These are phyloP conservation scores for Sebastes reedi DNA, from an alignment of 2,797 vertebrate genomes.

Conservation along the genomic window DNA sequence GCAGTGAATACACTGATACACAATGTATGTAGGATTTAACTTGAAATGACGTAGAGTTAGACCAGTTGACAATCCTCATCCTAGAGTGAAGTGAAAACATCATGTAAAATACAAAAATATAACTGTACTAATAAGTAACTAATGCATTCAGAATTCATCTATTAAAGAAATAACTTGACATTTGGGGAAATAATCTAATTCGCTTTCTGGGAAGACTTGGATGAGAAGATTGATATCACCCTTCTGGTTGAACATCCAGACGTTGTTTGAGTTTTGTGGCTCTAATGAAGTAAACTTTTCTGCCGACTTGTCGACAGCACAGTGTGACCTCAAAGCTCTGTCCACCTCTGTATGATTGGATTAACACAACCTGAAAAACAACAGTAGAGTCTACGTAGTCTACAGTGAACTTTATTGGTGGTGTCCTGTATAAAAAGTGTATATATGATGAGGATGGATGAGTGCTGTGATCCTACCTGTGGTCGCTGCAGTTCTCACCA, in stretches of 20 bases:
- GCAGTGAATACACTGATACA: too few species aligned
- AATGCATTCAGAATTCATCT: too few species aligned
- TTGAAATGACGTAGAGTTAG: fast-evolving
- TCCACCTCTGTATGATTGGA: background rate
- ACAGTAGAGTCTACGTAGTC: background rate
- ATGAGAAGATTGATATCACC: too few species aligned
- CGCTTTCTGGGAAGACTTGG: background rate
- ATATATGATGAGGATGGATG: background rate
- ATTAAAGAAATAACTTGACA: too few species aligned
- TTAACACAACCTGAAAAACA: background rate
- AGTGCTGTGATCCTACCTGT: slow-evolving; percentile 23
- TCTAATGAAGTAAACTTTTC: background rate
- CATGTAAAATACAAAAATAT: background rate
- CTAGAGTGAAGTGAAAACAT: background rate
- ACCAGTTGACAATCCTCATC: background rate
- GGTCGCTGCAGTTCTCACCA: background rate
- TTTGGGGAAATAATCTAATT: background rate
- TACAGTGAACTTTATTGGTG: too few species aligned
- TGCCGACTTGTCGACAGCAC: background rate
- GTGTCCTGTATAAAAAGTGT: too few species aligned
- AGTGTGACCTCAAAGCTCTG: background rate
- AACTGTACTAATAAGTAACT: too few species aligned
- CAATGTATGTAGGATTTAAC: too few species aligned
- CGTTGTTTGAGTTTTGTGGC: too few species aligned
- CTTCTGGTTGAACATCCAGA: too few species aligned